Evolutionary conservation across 2,113 vertebrate species (phyloP), one percentile per base, ranked within the genome.

Genomic region (Fregetta grallaria): DNA sequence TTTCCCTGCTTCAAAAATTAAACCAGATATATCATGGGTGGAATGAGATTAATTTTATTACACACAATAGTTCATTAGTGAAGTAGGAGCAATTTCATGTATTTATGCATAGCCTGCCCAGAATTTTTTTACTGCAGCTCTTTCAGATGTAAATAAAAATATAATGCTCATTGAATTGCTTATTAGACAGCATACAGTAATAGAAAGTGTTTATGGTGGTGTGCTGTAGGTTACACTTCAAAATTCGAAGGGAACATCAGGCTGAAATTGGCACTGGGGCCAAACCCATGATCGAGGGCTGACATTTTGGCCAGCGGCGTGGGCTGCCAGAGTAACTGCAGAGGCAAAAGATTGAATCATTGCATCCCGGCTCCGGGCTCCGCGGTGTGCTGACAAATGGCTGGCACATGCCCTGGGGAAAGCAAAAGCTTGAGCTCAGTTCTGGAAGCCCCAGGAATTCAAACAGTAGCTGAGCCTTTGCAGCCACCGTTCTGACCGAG

Each of bases 11-110:
- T 83, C 88, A 95, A 38, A 97, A 94, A 97, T 87, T 58, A 88
- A 92, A 96, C 42, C 90, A 84, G 94, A 72, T 97, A 92, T 19
- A 49, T 95, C 94, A 92, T 21, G 87, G 94, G 95, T 96, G 88
- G 96, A 96, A 97, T 82, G 85, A 95, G 94, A 97, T 97, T 97
- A 97, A 97, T 97, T 97, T 97, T 93, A 96, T 94, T 97, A 86
- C 90, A 88, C 94, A 97, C 96, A 96, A 91, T 95, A 96, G 96
- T 95, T 98, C 97, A 95, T 98, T 97, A 97, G 97, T 53, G 82
- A 95, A 91, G 63, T 44, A 77, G 95, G 87, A 97, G 88, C 95
- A 76, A 81, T 96, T 97, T 94, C 74, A 95, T 94, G 90, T 95
- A 94, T 95, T 96, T 97, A 94, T 96, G 95, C 97, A 70, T 27